Percentiles rank a stretch among this genome's conserved stretches.
These are phyloP conservation scores for Furcifer pardalis DNA, from an alignment of 2,797 vertebrate genomes.

Conservation along the genomic window DNA sequence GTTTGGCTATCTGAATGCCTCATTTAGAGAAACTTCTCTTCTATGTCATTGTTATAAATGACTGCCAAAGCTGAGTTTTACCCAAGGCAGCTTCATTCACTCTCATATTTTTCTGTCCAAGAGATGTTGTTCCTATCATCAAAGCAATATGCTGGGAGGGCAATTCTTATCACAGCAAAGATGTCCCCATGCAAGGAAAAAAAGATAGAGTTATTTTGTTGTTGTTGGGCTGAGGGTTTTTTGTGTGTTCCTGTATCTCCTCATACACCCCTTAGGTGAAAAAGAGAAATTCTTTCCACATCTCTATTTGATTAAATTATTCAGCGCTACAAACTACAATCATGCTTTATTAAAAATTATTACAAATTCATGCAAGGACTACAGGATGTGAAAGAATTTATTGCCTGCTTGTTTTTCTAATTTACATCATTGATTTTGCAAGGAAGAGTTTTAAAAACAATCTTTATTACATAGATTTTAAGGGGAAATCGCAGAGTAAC, in stretches of 20 bases:
- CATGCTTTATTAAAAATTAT: conserved; percentile 99
- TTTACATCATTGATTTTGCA: conserved; percentile 99
- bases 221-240: conserved; percentile 32
- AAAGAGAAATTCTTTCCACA: conserved; percentile 81
- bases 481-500: conserved; percentile 79
- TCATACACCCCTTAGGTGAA: conserved; percentile 76
- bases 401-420: conserved; percentile 98
- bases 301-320: conserved; percentile 97
- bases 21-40: conserved; percentile 99
- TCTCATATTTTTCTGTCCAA: conserved; percentile 84
- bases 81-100: conserved; percentile 90
- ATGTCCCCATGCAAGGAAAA: conserved; percentile 63
- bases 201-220: conserved; percentile 61
- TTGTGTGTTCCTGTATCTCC: not conserved
- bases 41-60: conserved; percentile 99
- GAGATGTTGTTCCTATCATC: conserved; percentile 82
- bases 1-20: conserved; percentile 99
- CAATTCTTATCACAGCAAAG: conserved; percentile 77
- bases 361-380: conserved; percentile 91
- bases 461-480: conserved; percentile 88
- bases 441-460: conserved; percentile 90
- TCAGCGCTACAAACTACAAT: conserved; percentile 99
- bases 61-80: conserved; percentile 92
- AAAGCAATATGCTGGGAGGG: conserved; percentile 80
- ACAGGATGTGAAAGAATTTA: conserved; percentile 96